Base-by-base conservation (phyloP, 2,113 vertebrate species). In the Gnathonemus longibarbis region DNA sequence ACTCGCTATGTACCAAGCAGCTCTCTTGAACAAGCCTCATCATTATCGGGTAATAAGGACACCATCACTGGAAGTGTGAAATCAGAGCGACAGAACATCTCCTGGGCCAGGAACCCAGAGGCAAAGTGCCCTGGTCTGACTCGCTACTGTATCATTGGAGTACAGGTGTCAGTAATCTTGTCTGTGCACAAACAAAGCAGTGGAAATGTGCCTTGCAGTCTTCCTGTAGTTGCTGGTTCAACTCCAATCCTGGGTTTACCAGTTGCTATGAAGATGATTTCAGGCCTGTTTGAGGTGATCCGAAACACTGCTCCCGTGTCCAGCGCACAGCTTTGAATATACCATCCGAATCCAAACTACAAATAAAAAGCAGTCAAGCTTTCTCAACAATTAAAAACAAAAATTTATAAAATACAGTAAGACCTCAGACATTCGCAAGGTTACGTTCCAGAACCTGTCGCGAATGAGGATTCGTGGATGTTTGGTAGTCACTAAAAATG, bases 301-400 rank as follows among this genome's bases (percentile, higher is more conserved):
- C 98, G 96, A 80, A 99, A 98, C 93, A 99, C 98, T 91, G 99
- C 98, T 0, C 98, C 98, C 0, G 98, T 19, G 50, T 53, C 50
- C 15, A 53, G 50, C 5, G 4, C 92, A 99, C 98, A 0, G 98
- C 98, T 96, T 99, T 99, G 96, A 99, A 99, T 95, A 99, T 98
- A 83, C 98, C 98, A n/a, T 99, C 98, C 42, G 98, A 15, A 97
- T 0, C 99, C 98, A 93, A 99, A 99, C 98, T 99, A 6, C 0
- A 27, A 70, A 45, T 99, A 6, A 0, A 27, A 70, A 45, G 52
- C n/a, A 11, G 13, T 13, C 13, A 39, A 27, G 49, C 2, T 49
- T 3, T 27, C 53, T 21, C 42, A 21, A 5, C 15, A 46, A 19
- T 46, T 46, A 84, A 84, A 84, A 84, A 19, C 80, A 46, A 27